A percentile compares a stretch with the other conserved stretches of the same genome.
These are phyloP conservation scores for Columba livia DNA, from an alignment of 2,113 vertebrate genomes.

Conservation along the genomic window DNA sequence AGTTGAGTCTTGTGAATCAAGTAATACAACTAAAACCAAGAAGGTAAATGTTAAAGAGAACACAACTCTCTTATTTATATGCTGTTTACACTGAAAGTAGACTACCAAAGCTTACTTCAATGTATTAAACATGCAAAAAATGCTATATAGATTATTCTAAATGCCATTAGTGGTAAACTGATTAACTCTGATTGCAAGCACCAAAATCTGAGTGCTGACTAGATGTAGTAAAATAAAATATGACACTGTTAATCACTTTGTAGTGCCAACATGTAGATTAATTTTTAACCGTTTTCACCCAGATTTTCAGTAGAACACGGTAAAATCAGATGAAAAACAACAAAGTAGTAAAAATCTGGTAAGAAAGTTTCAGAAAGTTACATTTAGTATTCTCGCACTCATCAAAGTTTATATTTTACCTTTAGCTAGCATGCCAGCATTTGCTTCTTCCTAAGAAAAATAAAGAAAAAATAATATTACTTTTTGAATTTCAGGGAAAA, in stretches of 20 bases:
- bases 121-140: not conserved
- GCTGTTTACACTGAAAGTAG: not conserved
- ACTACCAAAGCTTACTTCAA: not conserved
- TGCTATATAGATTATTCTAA: not conserved
- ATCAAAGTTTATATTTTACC: slow-evolving; percentile 71
- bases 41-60: not conserved
- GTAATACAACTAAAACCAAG: slow-evolving; percentile 77
- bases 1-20: slow-evolving; percentile 88
- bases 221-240: not conserved
- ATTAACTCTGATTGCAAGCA: not conserved
- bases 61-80: not conserved
- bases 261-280: not conserved
- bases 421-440: slow-evolving; percentile 80
- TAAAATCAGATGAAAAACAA: not conserved
- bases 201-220: not conserved
- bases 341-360: not conserved
- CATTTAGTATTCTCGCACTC: not conserved
- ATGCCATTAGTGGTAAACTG: not conserved
- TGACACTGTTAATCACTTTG: not conserved
- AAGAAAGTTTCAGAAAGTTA: not conserved
- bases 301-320: not conserved
- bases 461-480: not conserved
- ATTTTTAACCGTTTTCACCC: not conserved
- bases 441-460: slow-evolving; percentile 75
- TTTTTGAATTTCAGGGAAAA: not conserved